Percentiles rank a stretch among this genome's conserved stretches.
Evolutionary conservation across 2,888 invertebrate species (phyloP).

Genomic region (Drosophila lacicola): DNA sequence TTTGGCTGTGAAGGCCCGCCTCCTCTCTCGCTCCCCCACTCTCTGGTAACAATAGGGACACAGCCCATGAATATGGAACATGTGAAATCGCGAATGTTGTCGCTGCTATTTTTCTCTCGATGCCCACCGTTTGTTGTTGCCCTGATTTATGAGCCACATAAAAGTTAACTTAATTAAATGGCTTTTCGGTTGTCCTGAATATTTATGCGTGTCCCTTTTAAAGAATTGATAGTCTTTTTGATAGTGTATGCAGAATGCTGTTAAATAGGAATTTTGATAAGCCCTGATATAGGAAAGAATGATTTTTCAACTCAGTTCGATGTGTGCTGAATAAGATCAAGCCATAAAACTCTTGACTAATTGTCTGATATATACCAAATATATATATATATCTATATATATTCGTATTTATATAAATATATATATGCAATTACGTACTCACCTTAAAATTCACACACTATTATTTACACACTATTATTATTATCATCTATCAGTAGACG

Average conservation of each 20-base stretch:
- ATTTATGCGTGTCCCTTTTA: slow-evolving; percentile 60
- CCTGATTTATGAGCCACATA: slow-evolving; percentile 78
- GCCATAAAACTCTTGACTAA: too few species aligned
- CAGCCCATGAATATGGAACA: slow-evolving; percentile 73
- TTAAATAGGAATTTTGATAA: neutral
- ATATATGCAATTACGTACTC: too few species aligned
- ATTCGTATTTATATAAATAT: too few species aligned
- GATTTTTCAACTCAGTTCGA: too few species aligned
- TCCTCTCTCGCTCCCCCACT: neutral
- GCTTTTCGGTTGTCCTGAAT: slow-evolving; percentile 62
- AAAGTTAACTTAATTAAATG: slow-evolving; percentile 80
- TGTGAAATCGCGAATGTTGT: slow-evolving; percentile 46
- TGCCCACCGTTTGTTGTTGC: slow-evolving; percentile 63
- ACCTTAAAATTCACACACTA: too few species aligned
- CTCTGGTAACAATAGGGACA: neutral
- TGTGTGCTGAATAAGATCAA: too few species aligned
- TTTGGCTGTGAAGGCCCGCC: neutral
- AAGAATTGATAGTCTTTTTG: neutral
- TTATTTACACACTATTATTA: too few species aligned
- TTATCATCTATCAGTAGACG: too few species aligned
- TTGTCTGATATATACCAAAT: too few species aligned
- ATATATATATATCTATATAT: too few species aligned
- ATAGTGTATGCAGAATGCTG: neutral
- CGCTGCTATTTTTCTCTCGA: slow-evolving; percentile 40
- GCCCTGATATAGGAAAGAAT: too few species aligned